Percentiles rank a stretch among this genome's conserved stretches.
These are phyloP conservation scores for Telenomus remus DNA, from an alignment of 1,140 invertebrate species.

Conservation along the genomic window DNA sequence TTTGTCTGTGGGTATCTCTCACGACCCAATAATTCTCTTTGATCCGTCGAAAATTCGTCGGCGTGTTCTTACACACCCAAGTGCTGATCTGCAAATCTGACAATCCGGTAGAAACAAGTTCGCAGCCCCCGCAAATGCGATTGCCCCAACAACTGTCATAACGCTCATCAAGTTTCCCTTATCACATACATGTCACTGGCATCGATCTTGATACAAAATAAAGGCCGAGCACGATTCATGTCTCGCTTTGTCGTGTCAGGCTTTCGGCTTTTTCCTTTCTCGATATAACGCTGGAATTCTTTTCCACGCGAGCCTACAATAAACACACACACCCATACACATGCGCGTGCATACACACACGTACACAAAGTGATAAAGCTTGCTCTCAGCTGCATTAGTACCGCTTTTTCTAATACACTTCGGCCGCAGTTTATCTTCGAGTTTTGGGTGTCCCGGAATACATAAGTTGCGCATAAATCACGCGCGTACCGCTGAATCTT, in stretches of 20 bases:
- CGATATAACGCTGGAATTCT: background rate
- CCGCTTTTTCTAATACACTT: constrained; percentile 42
- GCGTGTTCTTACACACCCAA: constrained; percentile 40
- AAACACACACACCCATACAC: background rate
- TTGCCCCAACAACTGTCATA: constrained; percentile 58
- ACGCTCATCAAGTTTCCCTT: constrained; percentile 50
- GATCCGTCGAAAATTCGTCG: constrained; percentile 36
- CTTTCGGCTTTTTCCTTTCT: background rate
- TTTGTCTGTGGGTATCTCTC: constrained; percentile 27
- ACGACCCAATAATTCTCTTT: constrained; percentile 49
- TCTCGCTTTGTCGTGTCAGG: constrained; percentile 8
- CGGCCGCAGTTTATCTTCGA: constrained; percentile 41
- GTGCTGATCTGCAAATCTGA: constrained; percentile 61
- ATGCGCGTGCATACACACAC: too few species aligned
- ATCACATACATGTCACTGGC: constrained; percentile 32
- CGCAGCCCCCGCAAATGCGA: constrained; percentile 59
- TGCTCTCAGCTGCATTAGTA: constrained; percentile 12
- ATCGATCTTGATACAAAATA: constrained; percentile 34
- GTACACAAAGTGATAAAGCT: background rate
- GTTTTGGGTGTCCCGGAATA: constrained; percentile 44
- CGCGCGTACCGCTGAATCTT: constrained; percentile 44
- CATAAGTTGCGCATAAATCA: constrained; percentile 69
- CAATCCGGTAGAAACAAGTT: constrained; percentile 58
- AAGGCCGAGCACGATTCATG: constrained; percentile 8
- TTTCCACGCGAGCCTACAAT: too few species aligned